Evolutionary conservation across 2,888 invertebrate genomes (phyloP).

Genomic region (Didymodactylos carnosus): DNA sequence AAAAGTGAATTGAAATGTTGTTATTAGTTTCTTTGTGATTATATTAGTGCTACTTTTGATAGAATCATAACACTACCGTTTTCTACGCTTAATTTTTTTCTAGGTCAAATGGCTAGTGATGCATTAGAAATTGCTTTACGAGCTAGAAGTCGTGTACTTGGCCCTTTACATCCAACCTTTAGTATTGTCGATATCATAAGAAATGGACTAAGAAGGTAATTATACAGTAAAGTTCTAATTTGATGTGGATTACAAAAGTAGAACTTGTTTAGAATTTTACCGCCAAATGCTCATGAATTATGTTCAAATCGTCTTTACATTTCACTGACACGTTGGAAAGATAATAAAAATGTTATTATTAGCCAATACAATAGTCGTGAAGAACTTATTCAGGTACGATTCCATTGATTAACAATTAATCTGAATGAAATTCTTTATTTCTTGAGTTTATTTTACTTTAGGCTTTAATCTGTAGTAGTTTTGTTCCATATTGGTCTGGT

Average conservation of each 20-base stretch:
- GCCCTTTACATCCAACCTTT: slow-evolving; percentile 87
- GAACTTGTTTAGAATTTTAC: slow-evolving; percentile 41
- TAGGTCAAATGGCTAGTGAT: slow-evolving; percentile 76
- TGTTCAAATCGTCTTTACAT: slow-evolving; percentile 78
- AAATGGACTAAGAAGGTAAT: slow-evolving; percentile 47
- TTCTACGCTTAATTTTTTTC: slow-evolving; percentile 23
- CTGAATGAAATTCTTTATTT: background rate
- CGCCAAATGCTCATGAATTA: slow-evolving; percentile 57
- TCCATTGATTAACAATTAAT: background rate
- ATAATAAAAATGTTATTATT: slow-evolving; percentile 86
- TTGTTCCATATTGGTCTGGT: slow-evolving; percentile 82
- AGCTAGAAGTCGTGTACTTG: slow-evolving; percentile 63
- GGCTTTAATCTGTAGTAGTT: slow-evolving; percentile 75
- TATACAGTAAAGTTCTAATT: too few species aligned
- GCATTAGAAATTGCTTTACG: slow-evolving; percentile 68
- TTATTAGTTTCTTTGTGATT: too few species aligned
- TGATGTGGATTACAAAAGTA: too few species aligned
- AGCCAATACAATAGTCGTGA: slow-evolving; percentile 71
- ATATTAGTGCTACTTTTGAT: too few species aligned
- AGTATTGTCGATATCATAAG: slow-evolving; percentile 68
- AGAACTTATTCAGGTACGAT: slow-evolving; percentile 74
- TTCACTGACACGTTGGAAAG: slow-evolving; percentile 76
- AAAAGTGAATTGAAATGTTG: too few species aligned
- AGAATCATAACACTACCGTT: too few species aligned
- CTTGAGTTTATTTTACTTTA: slow-evolving; percentile 37